phyloP scores from a whole-genome alignment of 1,140 invertebrate genomes.

The Nasonia giraulti region DNA sequence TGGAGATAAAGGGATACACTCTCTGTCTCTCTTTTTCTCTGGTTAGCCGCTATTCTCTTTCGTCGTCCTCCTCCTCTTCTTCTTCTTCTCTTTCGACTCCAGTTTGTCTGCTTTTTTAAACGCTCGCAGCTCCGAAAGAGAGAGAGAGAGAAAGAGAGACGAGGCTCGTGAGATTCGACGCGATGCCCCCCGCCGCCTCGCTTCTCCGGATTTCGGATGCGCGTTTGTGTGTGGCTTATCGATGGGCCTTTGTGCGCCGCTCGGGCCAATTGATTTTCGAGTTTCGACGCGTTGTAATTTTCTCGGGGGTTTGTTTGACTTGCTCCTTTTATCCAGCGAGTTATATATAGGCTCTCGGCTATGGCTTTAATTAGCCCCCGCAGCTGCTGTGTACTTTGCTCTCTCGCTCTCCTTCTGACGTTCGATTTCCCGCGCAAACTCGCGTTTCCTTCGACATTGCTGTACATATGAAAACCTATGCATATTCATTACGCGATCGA shows the following conservation, averaged over 20 bases:
- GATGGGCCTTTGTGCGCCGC: constrained; percentile 1
- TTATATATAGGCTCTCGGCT: not conserved
- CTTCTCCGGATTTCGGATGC: not conserved
- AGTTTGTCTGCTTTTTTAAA: constrained; percentile 50
- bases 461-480: not conserved
- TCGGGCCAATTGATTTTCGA: constrained; percentile 31
- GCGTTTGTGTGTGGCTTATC: not conserved
- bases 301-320: not conserved
- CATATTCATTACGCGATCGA: constrained; percentile 7
- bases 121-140: not conserved
- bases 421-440: too few relatives aligned
- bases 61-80: not conserved
- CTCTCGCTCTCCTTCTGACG: too few relatives aligned
- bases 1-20: constrained; percentile 39
- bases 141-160: not conserved
- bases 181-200: constrained; percentile 23
- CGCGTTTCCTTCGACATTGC: too few relatives aligned
- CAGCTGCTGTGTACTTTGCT: too few relatives aligned
- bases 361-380: not conserved
- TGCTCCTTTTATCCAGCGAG: not conserved
- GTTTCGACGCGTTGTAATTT: constrained; percentile 1
- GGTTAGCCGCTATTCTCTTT: not conserved
- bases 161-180: constrained; percentile 2
- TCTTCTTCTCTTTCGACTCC: constrained; percentile 40
- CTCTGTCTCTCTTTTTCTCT: not conserved